Base-by-base conservation (phyloP, 2,888 invertebrate species). In the Cataglyphis rosenhaueri region DNA sequence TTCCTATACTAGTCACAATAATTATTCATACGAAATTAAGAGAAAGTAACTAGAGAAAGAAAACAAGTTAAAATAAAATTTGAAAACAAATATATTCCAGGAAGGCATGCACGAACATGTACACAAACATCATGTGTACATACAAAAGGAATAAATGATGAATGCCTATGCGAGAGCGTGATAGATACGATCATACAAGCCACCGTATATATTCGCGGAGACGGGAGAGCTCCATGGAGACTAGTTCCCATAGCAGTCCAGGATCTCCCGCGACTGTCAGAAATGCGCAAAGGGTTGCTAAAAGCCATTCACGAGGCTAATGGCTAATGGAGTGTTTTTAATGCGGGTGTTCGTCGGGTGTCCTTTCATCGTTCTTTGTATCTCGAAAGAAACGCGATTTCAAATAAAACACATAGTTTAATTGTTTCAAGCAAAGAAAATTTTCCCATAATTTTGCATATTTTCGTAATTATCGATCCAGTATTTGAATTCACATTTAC, bases 211-310 rank as follows among this genome's bases (percentile, higher is more conserved):
- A 84, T 84, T 85, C 87, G 86, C 81, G 74, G 73, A 83, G 82
- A 81, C 64, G 35, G 79, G 78, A 81, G 82, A 82, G 64, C 66
- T 81, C 86, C 84, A 74, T 83, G 79, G 75, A 84, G 83, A 65
- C 79, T 65, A 82, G 85, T 89, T 90, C 89, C 84, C 87, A 89
- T 76, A 87, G 87, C 86, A 87, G 87, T 88, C 86, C 90, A 81
- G 82, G 76, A 66, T 87, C 87, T 88, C 86, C 86, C 79, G 79
- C 61, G 86, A 73, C 81, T 66, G 68, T 64, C 73, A 88, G 85
- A 89, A 88, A 89, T 85, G 87, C 82, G 90, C 88, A 90, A 92
- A 91, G 92, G 91, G 92, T 92, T 92, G 90, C 92, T 92, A 91
- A 92, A 91, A 92, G 92, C 92, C 87, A 87, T 90, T 87, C 88